Evolutionary conservation across 2,113 vertebrate species (phyloP).

Genomic region (Hemichromis elongatus): DNA sequence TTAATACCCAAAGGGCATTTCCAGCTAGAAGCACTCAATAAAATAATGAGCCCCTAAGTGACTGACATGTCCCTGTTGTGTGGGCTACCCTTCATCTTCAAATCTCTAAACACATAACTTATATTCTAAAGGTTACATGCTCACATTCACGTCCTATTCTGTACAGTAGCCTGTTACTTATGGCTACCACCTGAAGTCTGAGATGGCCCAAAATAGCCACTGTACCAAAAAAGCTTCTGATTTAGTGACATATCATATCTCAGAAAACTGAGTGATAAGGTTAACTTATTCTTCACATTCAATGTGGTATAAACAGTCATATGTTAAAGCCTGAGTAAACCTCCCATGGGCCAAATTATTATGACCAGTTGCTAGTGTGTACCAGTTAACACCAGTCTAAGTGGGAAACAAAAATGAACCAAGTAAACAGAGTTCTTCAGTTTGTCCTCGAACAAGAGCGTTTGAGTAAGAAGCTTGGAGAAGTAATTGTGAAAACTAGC

Average conservation of each 20-base stretch:
- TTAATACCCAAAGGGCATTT: background rate
- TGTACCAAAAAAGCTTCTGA: background rate
- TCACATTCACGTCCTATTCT: background rate
- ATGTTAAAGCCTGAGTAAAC: background rate
- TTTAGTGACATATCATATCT: background rate
- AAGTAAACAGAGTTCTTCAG: background rate
- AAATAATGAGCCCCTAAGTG: slow-evolving; percentile 16
- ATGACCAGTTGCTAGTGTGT: background rate
- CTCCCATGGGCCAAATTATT: background rate
- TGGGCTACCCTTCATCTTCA: background rate
- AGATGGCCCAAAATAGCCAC: background rate
- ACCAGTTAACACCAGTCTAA: background rate
- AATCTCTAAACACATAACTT: background rate
- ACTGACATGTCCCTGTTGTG: background rate
- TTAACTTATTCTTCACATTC: background rate
- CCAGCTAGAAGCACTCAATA: background rate
- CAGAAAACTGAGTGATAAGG: background rate
- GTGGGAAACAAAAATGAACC: background rate
- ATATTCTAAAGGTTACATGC: background rate
- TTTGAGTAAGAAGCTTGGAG: background rate
- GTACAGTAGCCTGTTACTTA: background rate
- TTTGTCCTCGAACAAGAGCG: background rate
- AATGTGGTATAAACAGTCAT: background rate
- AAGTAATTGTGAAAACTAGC: no score
- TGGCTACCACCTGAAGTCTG: background rate